A percentile compares a stretch with the other conserved stretches of the same genome.
Conservation (phyloP, 1,140 invertebrate genomes). For the Hylaeus volcanicus region DNA sequence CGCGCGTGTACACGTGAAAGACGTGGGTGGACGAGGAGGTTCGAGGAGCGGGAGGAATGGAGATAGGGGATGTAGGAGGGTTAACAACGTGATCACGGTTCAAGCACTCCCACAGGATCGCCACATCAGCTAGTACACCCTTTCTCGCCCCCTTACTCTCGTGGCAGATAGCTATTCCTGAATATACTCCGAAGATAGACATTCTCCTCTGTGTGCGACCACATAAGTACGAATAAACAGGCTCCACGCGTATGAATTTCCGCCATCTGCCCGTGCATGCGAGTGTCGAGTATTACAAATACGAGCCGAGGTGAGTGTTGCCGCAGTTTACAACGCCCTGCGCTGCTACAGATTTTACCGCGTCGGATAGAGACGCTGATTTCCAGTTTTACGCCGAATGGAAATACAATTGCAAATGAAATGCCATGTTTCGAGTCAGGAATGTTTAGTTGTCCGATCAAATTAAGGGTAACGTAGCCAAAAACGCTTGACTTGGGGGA, state of each 20-base stretch:
- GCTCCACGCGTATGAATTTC: neutral
- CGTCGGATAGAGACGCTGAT: neutral
- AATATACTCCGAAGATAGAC: neutral
- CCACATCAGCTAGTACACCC: constrained; percentile 58
- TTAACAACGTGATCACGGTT: constrained; percentile 74
- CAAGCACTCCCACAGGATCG: constrained; percentile 73
- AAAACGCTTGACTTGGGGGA: too few relatives aligned
- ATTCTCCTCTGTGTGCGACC: neutral
- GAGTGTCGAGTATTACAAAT: neutral
- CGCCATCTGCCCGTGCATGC: neutral
- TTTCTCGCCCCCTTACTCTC: constrained; percentile 10
- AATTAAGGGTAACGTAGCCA: too few relatives aligned
- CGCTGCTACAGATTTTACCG: neutral
- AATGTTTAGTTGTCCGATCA: too few relatives aligned
- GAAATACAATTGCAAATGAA: too few relatives aligned
- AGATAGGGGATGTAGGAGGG: constrained; percentile 45
- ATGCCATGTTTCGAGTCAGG: too few relatives aligned
- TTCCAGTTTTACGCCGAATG: too few relatives aligned
- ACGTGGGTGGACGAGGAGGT: neutral
- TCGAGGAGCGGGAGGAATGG: neutral
- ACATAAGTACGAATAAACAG: neutral
- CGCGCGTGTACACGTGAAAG: constrained; percentile 9
- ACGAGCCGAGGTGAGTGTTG: neutral
- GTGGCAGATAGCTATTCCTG: neutral
- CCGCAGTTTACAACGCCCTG: neutral